Percentiles rank a stretch among this genome's conserved stretches.
Evolutionary conservation across 2,113 vertebrate genomes (phyloP).

Genomic region (Glaucomys volans): DNA sequence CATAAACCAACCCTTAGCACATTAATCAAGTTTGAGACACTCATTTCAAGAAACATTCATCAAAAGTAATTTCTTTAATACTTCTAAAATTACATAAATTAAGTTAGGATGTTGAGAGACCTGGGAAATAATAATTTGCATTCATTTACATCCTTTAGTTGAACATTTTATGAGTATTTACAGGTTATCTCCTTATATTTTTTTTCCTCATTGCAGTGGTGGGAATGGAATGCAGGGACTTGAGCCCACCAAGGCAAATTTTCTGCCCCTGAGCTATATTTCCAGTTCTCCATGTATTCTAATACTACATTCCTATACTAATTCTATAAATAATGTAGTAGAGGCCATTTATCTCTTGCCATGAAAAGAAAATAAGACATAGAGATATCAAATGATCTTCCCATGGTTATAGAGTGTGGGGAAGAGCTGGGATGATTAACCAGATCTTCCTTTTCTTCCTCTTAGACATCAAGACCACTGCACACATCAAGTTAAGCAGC

Average conservation of each 20-base stretch:
- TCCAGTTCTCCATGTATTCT: not conserved
- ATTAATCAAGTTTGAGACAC: slow-evolving; percentile 52
- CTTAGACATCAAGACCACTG: not conserved
- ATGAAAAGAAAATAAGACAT: not conserved
- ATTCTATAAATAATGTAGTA: slow-evolving; percentile 4
- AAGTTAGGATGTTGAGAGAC: slow-evolving; percentile 21
- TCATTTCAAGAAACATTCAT: slow-evolving; percentile 58
- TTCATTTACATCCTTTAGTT: slow-evolving; percentile 36
- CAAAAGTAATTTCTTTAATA: slow-evolving; percentile 25
- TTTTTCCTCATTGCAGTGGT: not conserved
- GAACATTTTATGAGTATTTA: slow-evolving; percentile 15
- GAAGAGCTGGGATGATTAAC: not conserved
- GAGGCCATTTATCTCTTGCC: not conserved
- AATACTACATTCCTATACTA: not conserved
- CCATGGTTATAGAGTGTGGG: not conserved
- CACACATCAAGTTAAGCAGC: not conserved
- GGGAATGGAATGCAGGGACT: not conserved
- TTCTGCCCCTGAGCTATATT: not conserved
- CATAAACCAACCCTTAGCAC: slow-evolving; percentile 35
- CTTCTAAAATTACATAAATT: slow-evolving; percentile 51
- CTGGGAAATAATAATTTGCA: not conserved
- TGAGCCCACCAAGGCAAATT: not conserved
- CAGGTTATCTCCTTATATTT: not conserved
- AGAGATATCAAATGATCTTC: not conserved
- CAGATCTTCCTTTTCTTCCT: not conserved